These are phyloP conservation scores for Aulostomus chinensis DNA, from an alignment of 2,797 vertebrate species.

Conservation along the genomic window DNA sequence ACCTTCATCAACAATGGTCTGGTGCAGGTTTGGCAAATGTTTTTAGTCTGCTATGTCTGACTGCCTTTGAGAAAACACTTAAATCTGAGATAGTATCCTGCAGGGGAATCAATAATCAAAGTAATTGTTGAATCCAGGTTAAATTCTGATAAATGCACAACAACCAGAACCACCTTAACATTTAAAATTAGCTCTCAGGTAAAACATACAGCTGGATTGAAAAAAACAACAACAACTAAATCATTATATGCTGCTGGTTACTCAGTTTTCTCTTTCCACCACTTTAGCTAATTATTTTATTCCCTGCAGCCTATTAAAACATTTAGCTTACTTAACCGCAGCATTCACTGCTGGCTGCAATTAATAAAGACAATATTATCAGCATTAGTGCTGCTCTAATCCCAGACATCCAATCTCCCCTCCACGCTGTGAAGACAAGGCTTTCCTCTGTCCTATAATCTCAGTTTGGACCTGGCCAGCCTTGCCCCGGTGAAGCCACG, in stretches of 20 bases:
- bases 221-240: conserved; percentile 17
- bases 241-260: conserved; percentile 35
- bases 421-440: conserved; percentile 15
- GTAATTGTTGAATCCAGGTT: not conserved
- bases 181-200: conserved; percentile 24
- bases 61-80: too few relatives aligned
- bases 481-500: conserved; percentile 26
- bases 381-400: conserved; percentile 51
- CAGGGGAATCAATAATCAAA: not conserved
- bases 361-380: conserved; percentile 72
- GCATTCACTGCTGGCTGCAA: conserved; percentile 57
- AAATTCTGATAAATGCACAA: not conserved
- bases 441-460: conserved; percentile 35
- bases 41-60: too few relatives aligned
- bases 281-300: conserved; percentile 62
- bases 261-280: conserved; percentile 27
- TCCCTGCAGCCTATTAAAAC: conserved; percentile 63
- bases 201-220: conserved; percentile 11
- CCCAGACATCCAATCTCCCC: conserved; percentile 55
- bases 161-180: conserved; percentile 11
- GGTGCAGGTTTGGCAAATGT: too few relatives aligned
- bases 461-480: conserved; percentile 28
- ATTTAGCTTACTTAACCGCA: conserved; percentile 55
- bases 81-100: not conserved
- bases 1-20: too few relatives aligned